These are phyloP conservation scores for Henricia sp. DNA, from an alignment of 53 echinoderm and acorn worm genomes.

Conservation along the genomic window DNA sequence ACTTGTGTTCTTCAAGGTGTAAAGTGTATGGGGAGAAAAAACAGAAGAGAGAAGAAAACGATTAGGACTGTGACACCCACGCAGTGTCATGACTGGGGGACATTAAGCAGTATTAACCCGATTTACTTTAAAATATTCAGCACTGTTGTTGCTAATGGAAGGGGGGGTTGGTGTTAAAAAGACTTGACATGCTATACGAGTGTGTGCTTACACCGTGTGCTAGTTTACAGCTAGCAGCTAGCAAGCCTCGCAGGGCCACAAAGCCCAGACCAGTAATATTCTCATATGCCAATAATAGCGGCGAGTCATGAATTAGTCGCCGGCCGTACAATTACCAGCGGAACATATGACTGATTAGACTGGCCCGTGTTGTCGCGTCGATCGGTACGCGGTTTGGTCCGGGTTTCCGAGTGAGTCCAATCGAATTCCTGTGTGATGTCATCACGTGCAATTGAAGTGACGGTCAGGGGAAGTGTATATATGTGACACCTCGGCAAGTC, in stretches of 20 bases:
- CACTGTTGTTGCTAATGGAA: neutral
- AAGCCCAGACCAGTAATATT: conserved; percentile 11
- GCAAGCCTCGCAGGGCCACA: conserved; percentile 21
- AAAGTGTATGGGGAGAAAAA: neutral
- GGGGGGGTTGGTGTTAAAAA: neutral
- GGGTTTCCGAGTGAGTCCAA: neutral
- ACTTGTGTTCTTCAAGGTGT: conserved; percentile 23
- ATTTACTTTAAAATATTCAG: neutral
- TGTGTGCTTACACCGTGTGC: neutral
- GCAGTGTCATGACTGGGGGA: conserved; percentile 17
- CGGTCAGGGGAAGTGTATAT: conserved; percentile 16
- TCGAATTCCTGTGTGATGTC: conserved; percentile 26
- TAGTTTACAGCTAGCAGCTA: neutral
- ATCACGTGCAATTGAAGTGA: conserved; percentile 34
- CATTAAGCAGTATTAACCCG: conserved; percentile 41
- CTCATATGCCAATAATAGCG: conserved; percentile 52
- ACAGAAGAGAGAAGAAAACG: neutral
- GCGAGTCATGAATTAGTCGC: conserved; percentile 30
- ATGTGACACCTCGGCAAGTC: no score
- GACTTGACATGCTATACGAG: neutral
- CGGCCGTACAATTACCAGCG: conserved; percentile 31
- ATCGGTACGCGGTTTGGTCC: neutral
- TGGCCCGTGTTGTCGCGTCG: neutral
- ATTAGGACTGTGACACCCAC: conserved; percentile 24
- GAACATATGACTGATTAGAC: conserved; percentile 50